Percentiles rank a stretch among this genome's conserved stretches.
Conservation (phyloP, 2,888 invertebrate species). For the Galerucella pusilla region DNA sequence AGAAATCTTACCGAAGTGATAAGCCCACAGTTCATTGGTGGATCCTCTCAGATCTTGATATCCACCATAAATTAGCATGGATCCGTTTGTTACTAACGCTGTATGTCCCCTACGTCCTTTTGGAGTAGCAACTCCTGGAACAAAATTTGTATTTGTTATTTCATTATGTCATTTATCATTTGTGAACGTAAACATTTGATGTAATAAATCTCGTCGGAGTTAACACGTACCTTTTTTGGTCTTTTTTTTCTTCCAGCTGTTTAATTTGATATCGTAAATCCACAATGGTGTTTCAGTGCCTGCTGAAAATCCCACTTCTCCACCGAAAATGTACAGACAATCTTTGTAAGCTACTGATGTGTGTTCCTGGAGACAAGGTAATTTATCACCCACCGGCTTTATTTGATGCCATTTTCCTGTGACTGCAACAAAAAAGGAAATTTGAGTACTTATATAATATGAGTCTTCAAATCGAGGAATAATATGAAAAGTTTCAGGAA, state of each 20-base stretch:
- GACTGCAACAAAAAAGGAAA: constrained; percentile 66
- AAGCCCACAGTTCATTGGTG: constrained; percentile 87
- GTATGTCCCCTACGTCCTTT: constrained; percentile 85
- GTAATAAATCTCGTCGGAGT: neutral
- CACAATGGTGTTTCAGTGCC: constrained; percentile 86
- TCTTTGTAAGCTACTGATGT: constrained; percentile 82
- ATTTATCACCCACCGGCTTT: constrained; percentile 75
- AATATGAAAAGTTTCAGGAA: no score
- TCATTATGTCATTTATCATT: neutral
- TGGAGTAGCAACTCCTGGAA: constrained; percentile 69
- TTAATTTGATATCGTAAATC: constrained; percentile 79
- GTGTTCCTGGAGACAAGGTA: constrained; percentile 88
- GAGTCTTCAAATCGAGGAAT: no score
- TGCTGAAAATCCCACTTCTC: constrained; percentile 82
- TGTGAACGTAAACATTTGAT: no score
- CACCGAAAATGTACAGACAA: constrained; percentile 86
- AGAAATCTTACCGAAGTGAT: constrained; percentile 77
- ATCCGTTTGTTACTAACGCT: constrained; percentile 80
- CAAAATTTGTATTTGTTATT: neutral
- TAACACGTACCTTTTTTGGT: constrained; percentile 66
- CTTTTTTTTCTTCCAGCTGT: constrained; percentile 72
- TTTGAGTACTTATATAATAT: no score
- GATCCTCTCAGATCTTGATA: constrained; percentile 88
- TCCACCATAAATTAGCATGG: constrained; percentile 88
- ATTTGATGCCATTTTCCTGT: constrained; percentile 81